These are phyloP conservation scores for Oxystoma pomonae DNA, from an alignment of 2,888 invertebrate species.

Conservation along the genomic window DNA sequence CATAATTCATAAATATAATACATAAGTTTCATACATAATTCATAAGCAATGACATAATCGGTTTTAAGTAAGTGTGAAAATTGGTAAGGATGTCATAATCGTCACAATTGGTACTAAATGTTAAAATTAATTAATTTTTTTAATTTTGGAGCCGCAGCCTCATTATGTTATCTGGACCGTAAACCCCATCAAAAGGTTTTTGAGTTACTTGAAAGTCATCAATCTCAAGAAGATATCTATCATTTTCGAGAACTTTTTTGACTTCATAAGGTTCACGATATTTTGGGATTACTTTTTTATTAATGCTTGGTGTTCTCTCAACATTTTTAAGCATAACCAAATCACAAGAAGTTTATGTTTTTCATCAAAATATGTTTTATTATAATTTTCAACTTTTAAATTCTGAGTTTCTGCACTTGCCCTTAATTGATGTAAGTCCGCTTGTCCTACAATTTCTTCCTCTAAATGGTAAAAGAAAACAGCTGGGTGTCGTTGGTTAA, in stretches of 20 bases:
- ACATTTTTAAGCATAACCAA: conserved; percentile 26
- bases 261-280: conserved; percentile 27
- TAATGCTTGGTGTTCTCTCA: conserved; percentile 23
- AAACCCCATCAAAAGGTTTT: conserved; percentile 20
- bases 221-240: conserved; percentile 23
- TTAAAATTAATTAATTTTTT: not conserved
- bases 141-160: not conserved
- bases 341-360: conserved; percentile 21
- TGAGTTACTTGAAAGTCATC: conserved; percentile 22
- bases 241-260: conserved; percentile 26
- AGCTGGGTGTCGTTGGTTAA: conserved; percentile 7
- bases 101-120: no score
- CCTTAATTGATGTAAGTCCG: conserved; percentile 4
- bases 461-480: conserved; percentile 8
- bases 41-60: not conserved
- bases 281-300: conserved; percentile 28
- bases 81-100: no score
- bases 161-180: conserved; percentile 16
- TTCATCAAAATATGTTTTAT: conserved; percentile 14
- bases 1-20: not conserved
- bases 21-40: not conserved
- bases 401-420: conserved; percentile 7
- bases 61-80: not conserved
- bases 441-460: not conserved
- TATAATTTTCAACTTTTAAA: conserved; percentile 2